Percentiles rank a stretch among this genome's conserved stretches.
Evolutionary conservation across 2,797 vertebrate species (phyloP).

Genomic region (Spinibarbus caldwelli): DNA sequence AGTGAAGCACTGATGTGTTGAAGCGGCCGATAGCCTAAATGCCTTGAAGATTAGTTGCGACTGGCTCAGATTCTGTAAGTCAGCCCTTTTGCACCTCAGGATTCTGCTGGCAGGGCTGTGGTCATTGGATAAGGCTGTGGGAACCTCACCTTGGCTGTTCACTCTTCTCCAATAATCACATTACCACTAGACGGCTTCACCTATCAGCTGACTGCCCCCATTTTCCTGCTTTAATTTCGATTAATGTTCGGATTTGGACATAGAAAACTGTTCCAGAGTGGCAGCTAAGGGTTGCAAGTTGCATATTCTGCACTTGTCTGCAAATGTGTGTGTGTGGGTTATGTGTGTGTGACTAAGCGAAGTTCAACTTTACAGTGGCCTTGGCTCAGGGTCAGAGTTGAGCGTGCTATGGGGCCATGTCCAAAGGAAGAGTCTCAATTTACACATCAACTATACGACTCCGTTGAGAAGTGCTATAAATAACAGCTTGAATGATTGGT

Average conservation of each 20-base stretch:
- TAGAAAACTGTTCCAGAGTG: neutral
- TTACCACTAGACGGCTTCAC: constrained; percentile 29
- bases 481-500: constrained; percentile 72
- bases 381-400: constrained; percentile 75
- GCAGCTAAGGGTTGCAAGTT: neutral
- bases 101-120: constrained; percentile 72
- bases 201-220: constrained; percentile 1
- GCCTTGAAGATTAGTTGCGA: constrained; percentile 70
- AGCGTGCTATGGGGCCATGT: constrained; percentile 72
- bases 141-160: constrained; percentile 63
- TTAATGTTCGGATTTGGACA: neutral
- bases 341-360: constrained; percentile 60
- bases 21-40: constrained; percentile 67
- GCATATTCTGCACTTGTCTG: neutral
- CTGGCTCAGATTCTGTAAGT: constrained; percentile 68
- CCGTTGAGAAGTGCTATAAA: constrained; percentile 74
- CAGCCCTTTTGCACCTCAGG: constrained; percentile 65
- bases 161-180: constrained; percentile 55
- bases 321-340: neutral
- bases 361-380: constrained; percentile 66
- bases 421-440: constrained; percentile 74
- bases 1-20: neutral
- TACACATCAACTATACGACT: constrained; percentile 70
- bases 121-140: constrained; percentile 77
- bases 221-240: neutral